phyloP scores from a whole-genome alignment of 2,113 vertebrate species.

The zebrafish (Danio rerio) region GRCz12tu NC_133191.1:24124501-24125000 shows the following conservation, averaged over 20 bases:
- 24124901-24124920: conserved; percentile 95
- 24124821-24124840: conserved; percentile 26
- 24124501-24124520: not conserved
- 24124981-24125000: conserved; percentile 66
- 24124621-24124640: not conserved
- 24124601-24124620: not conserved
- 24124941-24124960: conserved; percentile 97
- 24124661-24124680: not conserved
- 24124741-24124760: conserved; percentile 3
- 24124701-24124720: conserved; percentile 48
- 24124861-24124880: not conserved
- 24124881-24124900: conserved; percentile 5
- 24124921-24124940: conserved; percentile 96
- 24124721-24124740: conserved; percentile 26
- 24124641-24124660: not conserved
- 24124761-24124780: not conserved
- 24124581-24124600: not conserved
- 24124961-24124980: conserved; percentile 94
- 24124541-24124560: not conserved
- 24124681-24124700: conserved; percentile 29
- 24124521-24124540: not conserved
- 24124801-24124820: conserved; percentile 1
- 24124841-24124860: conserved; percentile 24
- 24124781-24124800: conserved; percentile 11
- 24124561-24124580: not conserved